A percentile compares a stretch with the other conserved stretches of the same genome.
Conservation (phyloP, 2,797 vertebrate genomes). For the Pangasius sanitwongsei region DNA sequence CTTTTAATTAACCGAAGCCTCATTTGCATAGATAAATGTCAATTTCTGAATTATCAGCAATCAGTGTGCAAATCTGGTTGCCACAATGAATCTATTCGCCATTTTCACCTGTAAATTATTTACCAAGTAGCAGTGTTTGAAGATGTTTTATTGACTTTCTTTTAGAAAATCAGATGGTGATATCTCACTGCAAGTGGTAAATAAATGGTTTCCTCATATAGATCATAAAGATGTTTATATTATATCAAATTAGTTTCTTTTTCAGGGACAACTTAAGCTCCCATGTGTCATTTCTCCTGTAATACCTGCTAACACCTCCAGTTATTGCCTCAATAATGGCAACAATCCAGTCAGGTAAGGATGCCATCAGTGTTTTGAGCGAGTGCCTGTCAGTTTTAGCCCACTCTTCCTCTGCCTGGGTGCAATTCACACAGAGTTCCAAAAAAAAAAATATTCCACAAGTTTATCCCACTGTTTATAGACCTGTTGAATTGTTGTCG, state of each 20-base stretch:
- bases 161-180: neutral
- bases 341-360: neutral
- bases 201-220: neutral
- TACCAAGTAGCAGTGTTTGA: neutral
- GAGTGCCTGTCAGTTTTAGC: neutral
- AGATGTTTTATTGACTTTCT: neutral
- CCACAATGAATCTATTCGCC: neutral
- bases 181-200: neutral
- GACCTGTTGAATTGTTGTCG: neutral
- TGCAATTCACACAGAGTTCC: neutral
- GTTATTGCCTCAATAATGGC: neutral
- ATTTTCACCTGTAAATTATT: neutral
- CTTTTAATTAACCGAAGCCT: neutral
- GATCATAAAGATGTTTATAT: neutral
- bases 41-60: slow-evolving; percentile 18
- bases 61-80: neutral
- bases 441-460: neutral
- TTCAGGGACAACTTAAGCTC: neutral
- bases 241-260: neutral
- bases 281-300: neutral
- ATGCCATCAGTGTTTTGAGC: neutral
- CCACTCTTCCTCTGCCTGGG: neutral
- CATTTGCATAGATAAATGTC: slow-evolving; percentile 30
- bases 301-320: neutral
- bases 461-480: neutral